Base-by-base conservation (phyloP, 2,888 invertebrate species). In the Dolichomitus sp. region DNA sequence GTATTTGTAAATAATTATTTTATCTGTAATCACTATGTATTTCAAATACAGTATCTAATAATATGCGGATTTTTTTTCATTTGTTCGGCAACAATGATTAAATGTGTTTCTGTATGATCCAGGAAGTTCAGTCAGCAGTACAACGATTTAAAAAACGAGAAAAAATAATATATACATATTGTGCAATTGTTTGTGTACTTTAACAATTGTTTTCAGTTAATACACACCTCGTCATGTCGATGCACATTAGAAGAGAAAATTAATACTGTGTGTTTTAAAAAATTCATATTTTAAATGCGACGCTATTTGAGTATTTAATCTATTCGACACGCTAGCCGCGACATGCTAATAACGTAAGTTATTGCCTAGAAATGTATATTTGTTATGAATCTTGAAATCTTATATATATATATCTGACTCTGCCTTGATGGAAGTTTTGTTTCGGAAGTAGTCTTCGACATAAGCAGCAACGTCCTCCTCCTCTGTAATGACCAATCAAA, bases 391-490 rank as follows among this genome's bases (percentile, higher is more conserved):
- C 23, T 17, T 33, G 40, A 59, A 72, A 59, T 37, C 54, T 86
- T 86, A 91, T 42, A 91, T 82, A 68, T 91, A 93, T 78, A 93
- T 90, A 86, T 95, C 95, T 12, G 95, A 94, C 90, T 95, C 95
- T 88, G 94, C 94, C 84, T 94, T 94, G 87, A 95, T 95, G 84
- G 93, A 90, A 85, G 93, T 94, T 87, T 95, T 95, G 85, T 93
- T 94, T 84, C 94, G 94, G 85, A 95, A 92, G 87, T 95, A 95
- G 88, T 94, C 94, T 45, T 92, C 89, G 14, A 95, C 94, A 90
- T 95, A 95, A 85, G 94, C 94, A 65, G 91, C 92, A 5, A 95
- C 95, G 91, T 95, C 95, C 88, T 94, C 93, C 91, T 95, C 94
- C 89, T 94, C 95, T 95, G 94, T 87, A 95, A 95, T 48, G 54